phyloP scores from a whole-genome alignment of 2,113 vertebrate genomes.

The Pedionomus torquatus region DNA sequence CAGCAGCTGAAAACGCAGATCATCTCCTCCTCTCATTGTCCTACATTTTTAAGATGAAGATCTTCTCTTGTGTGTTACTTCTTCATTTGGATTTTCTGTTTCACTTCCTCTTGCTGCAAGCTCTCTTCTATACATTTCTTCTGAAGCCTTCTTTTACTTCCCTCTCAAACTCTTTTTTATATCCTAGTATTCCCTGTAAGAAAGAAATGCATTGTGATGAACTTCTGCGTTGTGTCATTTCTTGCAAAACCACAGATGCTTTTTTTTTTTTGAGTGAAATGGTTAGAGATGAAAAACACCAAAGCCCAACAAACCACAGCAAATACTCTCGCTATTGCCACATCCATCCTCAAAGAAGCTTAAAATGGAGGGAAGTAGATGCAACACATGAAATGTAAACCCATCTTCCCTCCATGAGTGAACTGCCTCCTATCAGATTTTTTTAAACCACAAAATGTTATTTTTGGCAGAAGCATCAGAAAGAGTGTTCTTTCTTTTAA shows the following conservation, averaged over 20 bases:
- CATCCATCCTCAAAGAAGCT: not conserved
- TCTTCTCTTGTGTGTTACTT: not conserved
- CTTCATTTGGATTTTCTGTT: constrained; percentile 38
- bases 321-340: not conserved
- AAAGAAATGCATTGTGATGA: not conserved
- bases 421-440: constrained; percentile 47
- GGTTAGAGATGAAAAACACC: not conserved
- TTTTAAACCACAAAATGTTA: constrained; percentile 57
- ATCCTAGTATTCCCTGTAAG: not conserved
- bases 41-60: not conserved
- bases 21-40: not conserved
- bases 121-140: not conserved
- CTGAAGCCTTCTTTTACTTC: not conserved
- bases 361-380: not conserved
- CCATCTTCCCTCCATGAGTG: not conserved
- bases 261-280: not conserved
- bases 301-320: not conserved
- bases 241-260: not conserved
- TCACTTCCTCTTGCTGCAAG: not conserved
- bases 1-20: not conserved
- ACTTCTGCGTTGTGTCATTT: not conserved
- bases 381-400: not conserved
- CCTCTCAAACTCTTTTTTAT: not conserved
- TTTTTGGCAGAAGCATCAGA: constrained; percentile 73
- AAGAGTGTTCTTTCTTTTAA: constrained; percentile 62